A percentile compares a stretch with the other conserved stretches of the same genome.
Conservation (phyloP, 2,888 invertebrate genomes). For the Thecocarcelia acutangulata region DNA sequence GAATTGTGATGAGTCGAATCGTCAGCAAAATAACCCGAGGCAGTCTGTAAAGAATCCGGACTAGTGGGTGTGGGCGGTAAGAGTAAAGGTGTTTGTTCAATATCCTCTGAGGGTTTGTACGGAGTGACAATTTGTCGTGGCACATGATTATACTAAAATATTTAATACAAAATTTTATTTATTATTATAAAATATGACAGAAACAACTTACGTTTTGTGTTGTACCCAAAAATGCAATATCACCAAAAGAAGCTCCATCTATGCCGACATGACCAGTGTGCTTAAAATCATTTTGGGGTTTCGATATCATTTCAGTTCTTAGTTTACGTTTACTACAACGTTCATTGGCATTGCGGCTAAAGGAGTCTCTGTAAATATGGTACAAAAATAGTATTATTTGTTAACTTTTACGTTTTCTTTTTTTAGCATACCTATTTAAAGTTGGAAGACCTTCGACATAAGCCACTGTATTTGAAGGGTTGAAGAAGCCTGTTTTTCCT, state of each 20-base stretch:
- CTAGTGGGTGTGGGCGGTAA: conserved; percentile 82
- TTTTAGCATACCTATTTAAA: conserved; percentile 76
- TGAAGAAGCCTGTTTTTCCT: conserved; percentile 96
- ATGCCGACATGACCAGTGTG: conserved; percentile 98
- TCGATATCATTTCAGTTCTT: conserved; percentile 96
- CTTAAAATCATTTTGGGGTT: conserved; percentile 97
- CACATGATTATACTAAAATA: conserved; percentile 86
- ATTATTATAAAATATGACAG: background rate
- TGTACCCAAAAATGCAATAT: conserved; percentile 86
- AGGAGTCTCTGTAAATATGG: conserved; percentile 82
- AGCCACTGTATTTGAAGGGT: conserved; percentile 93
- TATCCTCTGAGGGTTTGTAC: conserved; percentile 93
- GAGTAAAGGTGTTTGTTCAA: conserved; percentile 86
- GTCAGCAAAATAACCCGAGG: conserved; percentile 81
- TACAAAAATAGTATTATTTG: background rate
- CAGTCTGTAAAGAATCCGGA: conserved; percentile 81
- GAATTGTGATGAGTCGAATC: conserved; percentile 73
- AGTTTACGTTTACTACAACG: conserved; percentile 86
- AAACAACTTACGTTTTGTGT: conserved; percentile 79
- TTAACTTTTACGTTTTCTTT: background rate
- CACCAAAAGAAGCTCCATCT: conserved; percentile 98
- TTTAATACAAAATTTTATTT: background rate
- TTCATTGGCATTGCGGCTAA: conserved; percentile 83
- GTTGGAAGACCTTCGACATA: conserved; percentile 86
- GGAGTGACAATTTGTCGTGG: conserved; percentile 94